Conservation (phyloP, 2,888 invertebrate genomes). For the Beris chalybata region DNA sequence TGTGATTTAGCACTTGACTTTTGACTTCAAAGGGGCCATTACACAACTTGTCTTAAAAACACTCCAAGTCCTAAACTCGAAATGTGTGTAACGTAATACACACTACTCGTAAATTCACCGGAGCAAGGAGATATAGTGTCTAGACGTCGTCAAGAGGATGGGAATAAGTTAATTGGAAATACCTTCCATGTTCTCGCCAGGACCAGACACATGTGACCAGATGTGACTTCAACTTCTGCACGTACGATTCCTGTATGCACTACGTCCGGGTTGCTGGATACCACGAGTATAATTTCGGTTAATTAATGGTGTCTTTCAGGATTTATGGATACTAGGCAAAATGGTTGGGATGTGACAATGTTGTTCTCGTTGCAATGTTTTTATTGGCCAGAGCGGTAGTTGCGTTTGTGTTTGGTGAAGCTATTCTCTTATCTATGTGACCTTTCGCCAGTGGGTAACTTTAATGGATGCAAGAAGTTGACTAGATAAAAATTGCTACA, state of each 20-base stretch:
- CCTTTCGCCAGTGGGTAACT: no score
- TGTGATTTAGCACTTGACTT: neutral
- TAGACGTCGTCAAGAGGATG: neutral
- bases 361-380: slow-evolving; percentile 10
- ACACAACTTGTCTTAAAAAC: neutral
- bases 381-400: slow-evolving; percentile 2
- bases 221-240: slow-evolving; percentile 7
- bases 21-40: no score
- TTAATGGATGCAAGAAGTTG: no score
- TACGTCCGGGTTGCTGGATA: neutral
- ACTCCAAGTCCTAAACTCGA: neutral
- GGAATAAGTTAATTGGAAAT: slow-evolving; percentile 14
- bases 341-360: slow-evolving; percentile 16
- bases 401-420: no score
- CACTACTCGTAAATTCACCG: neutral
- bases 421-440: no score
- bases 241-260: slow-evolving; percentile 18
- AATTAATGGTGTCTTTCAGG: slow-evolving; percentile 19
- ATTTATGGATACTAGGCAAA: slow-evolving; percentile 16
- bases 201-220: slow-evolving; percentile 15
- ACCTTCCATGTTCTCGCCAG: slow-evolving; percentile 5
- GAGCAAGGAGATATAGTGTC: neutral
- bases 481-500: no score
- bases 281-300: slow-evolving; percentile 22
- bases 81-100: no score